These are phyloP conservation scores for Adela reaumurella DNA, from an alignment of 2,888 invertebrate species.

Conservation along the genomic window DNA sequence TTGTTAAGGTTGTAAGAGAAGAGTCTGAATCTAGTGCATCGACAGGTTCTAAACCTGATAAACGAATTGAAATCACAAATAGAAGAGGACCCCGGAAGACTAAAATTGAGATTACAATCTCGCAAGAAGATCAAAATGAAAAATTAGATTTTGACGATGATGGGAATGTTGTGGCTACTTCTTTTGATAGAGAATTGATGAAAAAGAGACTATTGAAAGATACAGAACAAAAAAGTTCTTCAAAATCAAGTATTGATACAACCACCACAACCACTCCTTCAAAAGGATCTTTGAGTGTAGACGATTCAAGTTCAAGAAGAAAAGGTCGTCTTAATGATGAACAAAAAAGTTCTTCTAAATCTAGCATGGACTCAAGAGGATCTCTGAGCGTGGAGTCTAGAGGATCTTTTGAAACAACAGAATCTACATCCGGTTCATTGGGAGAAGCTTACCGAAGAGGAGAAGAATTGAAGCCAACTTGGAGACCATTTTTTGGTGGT, in stretches of 20 bases:
- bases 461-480: conserved; percentile 73
- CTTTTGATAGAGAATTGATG: conserved; percentile 38
- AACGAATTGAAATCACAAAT: conserved; percentile 38
- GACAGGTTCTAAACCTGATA: conserved; percentile 48
- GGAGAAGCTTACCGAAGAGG: conserved; percentile 68
- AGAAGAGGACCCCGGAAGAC: conserved; percentile 49
- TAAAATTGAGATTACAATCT: conserved; percentile 51
- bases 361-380: conserved; percentile 61
- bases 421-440: conserved; percentile 70
- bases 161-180: conserved; percentile 46
- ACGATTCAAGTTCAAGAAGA: conserved; percentile 45
- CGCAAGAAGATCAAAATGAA: conserved; percentile 51
- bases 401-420: conserved; percentile 68
- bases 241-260: conserved; percentile 59
- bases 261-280: conserved; percentile 49
- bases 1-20: conserved; percentile 27
- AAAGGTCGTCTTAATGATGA: conserved; percentile 40
- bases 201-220: conserved; percentile 44
- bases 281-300: conserved; percentile 49
- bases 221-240: conserved; percentile 48
- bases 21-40: conserved; percentile 61
- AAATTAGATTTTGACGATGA: conserved; percentile 52
- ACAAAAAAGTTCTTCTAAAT: conserved; percentile 58
- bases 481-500: conserved; percentile 80
- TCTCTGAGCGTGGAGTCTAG: conserved; percentile 66